Conservation (phyloP, 2,113 vertebrate genomes). For the Setophaga kirtlandii region DNA sequence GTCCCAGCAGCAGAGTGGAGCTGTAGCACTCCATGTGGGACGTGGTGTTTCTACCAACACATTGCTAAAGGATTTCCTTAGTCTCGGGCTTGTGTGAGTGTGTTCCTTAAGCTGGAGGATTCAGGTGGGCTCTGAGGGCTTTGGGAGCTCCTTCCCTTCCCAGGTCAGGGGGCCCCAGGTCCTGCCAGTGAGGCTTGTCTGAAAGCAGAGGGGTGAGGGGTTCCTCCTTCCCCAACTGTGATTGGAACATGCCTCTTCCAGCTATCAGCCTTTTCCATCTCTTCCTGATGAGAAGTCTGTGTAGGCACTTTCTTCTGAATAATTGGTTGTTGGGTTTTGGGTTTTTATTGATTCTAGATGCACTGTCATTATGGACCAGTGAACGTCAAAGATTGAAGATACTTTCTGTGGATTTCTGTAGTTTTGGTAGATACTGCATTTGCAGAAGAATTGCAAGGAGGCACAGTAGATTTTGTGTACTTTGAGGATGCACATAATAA, state of each 20-base stretch:
- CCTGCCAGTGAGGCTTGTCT: background rate
- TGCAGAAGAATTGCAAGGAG: background rate
- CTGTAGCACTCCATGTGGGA: background rate
- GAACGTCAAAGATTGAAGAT: background rate
- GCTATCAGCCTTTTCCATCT: background rate
- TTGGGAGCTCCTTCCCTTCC: background rate
- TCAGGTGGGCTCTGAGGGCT: background rate
- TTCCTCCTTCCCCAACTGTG: background rate
- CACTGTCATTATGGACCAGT: background rate
- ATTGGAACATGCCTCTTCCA: background rate
- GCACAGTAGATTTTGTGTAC: background rate
- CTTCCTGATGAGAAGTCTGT: background rate
- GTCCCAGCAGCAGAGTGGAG: background rate
- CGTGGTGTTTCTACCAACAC: background rate
- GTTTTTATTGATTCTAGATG: background rate
- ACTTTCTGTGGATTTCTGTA: background rate
- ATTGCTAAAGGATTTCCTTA: background rate
- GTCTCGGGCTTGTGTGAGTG: background rate
- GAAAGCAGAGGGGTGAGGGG: background rate
- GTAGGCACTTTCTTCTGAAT: background rate
- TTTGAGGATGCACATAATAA: background rate
- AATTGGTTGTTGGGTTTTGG: background rate
- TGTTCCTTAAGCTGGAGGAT: background rate
- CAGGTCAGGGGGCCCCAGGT: fast-evolving
- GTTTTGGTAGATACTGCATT: background rate